Percentiles rank a stretch among this genome's conserved stretches.
Conservation (phyloP, 1,140 invertebrate genomes). For the Brachionus angularis region DNA sequence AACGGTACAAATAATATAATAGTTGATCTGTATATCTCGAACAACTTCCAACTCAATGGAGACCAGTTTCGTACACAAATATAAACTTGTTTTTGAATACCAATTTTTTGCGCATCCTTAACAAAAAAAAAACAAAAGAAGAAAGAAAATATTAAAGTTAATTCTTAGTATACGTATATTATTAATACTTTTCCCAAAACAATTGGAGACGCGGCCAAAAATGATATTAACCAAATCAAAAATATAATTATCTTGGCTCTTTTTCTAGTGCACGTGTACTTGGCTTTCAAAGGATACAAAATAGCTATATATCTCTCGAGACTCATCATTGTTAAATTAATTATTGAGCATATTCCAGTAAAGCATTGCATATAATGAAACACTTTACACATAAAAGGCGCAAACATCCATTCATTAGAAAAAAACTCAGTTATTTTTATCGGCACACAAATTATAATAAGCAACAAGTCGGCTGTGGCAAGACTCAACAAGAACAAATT, state of each 20-base stretch:
- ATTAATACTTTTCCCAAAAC: constrained; percentile 49
- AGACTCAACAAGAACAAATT: constrained; percentile 58
- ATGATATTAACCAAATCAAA: constrained; percentile 74
- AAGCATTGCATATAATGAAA: constrained; percentile 73
- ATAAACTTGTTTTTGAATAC: constrained; percentile 56
- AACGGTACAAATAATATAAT: constrained; percentile 66
- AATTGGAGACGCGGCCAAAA: constrained; percentile 62
- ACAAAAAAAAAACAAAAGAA: constrained; percentile 60
- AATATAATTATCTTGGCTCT: constrained; percentile 76
- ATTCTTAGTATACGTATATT: background rate
- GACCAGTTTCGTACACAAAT: constrained; percentile 66
- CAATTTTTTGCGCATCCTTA: constrained; percentile 58
- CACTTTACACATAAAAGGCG: constrained; percentile 67
- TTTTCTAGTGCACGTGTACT: constrained; percentile 69
- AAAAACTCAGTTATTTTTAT: constrained; percentile 72
- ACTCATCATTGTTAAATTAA: constrained; percentile 73
- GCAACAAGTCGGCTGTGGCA: constrained; percentile 68
- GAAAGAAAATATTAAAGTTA: background rate
- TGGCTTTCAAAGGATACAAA: constrained; percentile 75
- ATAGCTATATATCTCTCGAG: constrained; percentile 88
- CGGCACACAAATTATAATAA: constrained; percentile 70
- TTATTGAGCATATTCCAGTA: constrained; percentile 70
- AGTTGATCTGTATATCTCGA: constrained; percentile 67
- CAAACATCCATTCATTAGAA: constrained; percentile 71
- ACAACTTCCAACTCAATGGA: constrained; percentile 60